Evolutionary conservation across 2,113 vertebrate genomes (phyloP).

Genomic region (Murina feae): DNA sequence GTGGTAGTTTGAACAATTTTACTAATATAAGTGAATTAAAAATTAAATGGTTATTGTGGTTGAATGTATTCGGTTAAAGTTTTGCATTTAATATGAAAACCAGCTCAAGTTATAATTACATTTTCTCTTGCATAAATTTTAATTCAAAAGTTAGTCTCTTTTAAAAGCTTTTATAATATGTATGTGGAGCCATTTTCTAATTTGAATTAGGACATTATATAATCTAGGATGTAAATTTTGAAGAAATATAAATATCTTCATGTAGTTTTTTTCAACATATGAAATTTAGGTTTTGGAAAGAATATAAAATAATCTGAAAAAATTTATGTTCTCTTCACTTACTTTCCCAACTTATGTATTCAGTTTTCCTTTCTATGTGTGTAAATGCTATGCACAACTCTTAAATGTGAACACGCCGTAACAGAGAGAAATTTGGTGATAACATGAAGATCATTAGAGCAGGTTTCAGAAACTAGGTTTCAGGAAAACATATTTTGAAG

Average conservation of each 20-base stretch:
- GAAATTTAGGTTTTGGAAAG: constrained; percentile 31
- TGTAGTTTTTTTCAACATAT: not conserved
- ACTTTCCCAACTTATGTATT: not conserved
- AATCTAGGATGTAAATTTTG: constrained; percentile 50
- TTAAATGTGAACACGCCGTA: not conserved
- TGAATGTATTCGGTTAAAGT: not conserved
- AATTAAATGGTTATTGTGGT: constrained; percentile 33
- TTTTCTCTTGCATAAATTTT: constrained; percentile 57
- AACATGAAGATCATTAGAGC: not conserved
- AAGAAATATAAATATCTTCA: constrained; percentile 49
- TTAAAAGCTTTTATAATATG: constrained; percentile 31
- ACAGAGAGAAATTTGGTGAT: not conserved
- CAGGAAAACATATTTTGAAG: not conserved
- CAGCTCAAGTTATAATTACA: constrained; percentile 47
- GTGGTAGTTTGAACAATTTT: constrained; percentile 46
- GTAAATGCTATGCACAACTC: not conserved
- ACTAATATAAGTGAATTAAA: constrained; percentile 45
- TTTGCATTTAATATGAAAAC: constrained; percentile 33
- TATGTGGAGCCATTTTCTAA: constrained; percentile 25
- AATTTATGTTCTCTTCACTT: not conserved
- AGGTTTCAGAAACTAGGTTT: not conserved
- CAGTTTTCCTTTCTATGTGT: not conserved
- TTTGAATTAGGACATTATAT: constrained; percentile 45
- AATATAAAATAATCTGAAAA: constrained; percentile 5
- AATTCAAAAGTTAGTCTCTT: constrained; percentile 47